Conservation (phyloP, 1,140 invertebrate genomes). For the Galleria mellonella region DNA sequence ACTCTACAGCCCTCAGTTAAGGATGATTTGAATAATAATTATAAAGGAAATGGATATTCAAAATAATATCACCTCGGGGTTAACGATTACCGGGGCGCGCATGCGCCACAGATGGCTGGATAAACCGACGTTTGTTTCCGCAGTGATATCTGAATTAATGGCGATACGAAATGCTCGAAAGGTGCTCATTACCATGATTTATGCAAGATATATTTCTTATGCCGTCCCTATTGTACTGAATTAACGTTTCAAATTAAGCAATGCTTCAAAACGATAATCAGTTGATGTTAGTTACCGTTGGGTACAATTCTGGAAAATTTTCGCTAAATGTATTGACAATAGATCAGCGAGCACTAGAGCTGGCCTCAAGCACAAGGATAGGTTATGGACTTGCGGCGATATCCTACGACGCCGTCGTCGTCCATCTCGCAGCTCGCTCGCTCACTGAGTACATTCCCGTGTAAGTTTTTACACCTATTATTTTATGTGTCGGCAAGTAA, state of each 20-base stretch:
- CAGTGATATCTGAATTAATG: conserved; percentile 74
- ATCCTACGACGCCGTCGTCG: conserved; percentile 24
- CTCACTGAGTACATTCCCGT: conserved; percentile 72
- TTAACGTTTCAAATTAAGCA: conserved; percentile 26
- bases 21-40: conserved; percentile 61
- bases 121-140: conserved; percentile 72
- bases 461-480: conserved; percentile 75
- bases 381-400: conserved; percentile 10
- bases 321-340: conserved; percentile 1
- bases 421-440: conserved; percentile 59
- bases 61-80: conserved; percentile 74
- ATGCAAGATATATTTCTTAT: conserved; percentile 67
- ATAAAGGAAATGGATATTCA: conserved; percentile 67
- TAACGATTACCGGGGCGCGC: conserved; percentile 70
- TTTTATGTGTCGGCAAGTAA: conserved; percentile 74
- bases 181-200: conserved; percentile 73
- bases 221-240: conserved; percentile 41
- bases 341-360: conserved; percentile 13
- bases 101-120: conserved; percentile 65
- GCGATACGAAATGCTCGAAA: conserved; percentile 65
- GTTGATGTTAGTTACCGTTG: not conserved
- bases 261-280: not conserved
- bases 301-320: not conserved
- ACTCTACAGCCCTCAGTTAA: conserved; percentile 48
- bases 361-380: not conserved